phyloP scores from a whole-genome alignment of 2,797 vertebrate species.

The Lithobates sylvaticus region DNA sequence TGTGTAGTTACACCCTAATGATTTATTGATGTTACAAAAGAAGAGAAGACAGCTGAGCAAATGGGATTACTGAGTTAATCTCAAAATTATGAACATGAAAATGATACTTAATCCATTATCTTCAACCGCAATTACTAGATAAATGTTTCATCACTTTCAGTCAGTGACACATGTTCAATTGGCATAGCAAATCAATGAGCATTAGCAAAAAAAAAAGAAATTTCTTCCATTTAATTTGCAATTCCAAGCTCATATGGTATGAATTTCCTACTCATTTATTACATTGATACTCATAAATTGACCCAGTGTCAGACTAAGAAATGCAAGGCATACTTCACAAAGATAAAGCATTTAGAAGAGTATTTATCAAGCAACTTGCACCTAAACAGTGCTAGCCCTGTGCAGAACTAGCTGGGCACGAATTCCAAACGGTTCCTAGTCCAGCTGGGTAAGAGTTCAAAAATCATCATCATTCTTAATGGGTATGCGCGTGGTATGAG shows the following conservation, averaged over 20 bases:
- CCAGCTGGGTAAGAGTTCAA: too few species aligned
- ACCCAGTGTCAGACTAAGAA: not conserved
- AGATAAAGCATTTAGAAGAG: too few species aligned
- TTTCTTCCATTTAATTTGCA: slow-evolving; percentile 11
- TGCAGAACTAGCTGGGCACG: too few species aligned
- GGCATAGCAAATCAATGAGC: slow-evolving; percentile 36
- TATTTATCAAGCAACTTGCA: too few species aligned
- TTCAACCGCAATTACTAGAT: slow-evolving; percentile 33
- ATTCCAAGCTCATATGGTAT: not conserved
- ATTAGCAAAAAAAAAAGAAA: not conserved
- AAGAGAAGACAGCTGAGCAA: not conserved
- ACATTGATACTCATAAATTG: slow-evolving; percentile 17
- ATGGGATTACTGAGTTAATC: slow-evolving; percentile 40
- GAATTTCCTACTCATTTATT: slow-evolving; percentile 2
- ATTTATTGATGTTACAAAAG: slow-evolving; percentile 19
- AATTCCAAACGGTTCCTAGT: too few species aligned
- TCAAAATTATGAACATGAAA: slow-evolving; percentile 25
- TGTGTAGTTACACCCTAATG: slow-evolving; percentile 8
- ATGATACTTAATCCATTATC: slow-evolving; percentile 38
- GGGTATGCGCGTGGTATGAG: too few species aligned
- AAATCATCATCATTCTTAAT: too few species aligned
- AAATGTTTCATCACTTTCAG: slow-evolving; percentile 42
- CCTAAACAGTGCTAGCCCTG: too few species aligned
- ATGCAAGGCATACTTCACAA: too few species aligned
- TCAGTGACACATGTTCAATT: slow-evolving; percentile 17